These are phyloP conservation scores for Nansenia antarctica DNA, from an alignment of 2,113 vertebrate species.

Conservation along the genomic window DNA sequence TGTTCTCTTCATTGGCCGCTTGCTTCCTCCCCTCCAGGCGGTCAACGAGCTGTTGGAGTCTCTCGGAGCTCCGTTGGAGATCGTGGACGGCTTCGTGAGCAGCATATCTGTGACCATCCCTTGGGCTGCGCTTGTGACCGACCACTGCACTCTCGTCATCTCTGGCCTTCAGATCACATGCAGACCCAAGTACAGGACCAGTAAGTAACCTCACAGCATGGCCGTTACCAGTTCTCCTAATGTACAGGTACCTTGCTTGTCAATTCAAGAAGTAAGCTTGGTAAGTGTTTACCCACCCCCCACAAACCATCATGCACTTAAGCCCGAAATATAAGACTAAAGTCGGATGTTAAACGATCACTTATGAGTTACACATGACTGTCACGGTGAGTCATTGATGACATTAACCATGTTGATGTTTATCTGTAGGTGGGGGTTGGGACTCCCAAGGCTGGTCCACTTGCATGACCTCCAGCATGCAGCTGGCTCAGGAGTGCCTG, in stretches of 20 bases:
- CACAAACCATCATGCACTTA: too few relatives aligned
- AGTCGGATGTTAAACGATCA: too few relatives aligned
- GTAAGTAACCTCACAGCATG: slow-evolving; percentile 69
- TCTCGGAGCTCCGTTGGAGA: slow-evolving; percentile 84
- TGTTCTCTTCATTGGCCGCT: background rate
- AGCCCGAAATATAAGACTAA: too few relatives aligned
- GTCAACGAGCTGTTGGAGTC: slow-evolving; percentile 89
- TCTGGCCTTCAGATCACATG: slow-evolving; percentile 88
- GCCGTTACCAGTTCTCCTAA: too few relatives aligned
- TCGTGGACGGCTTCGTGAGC: slow-evolving; percentile 87
- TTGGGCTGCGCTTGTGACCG: slow-evolving; percentile 89
- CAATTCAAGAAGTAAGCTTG: background rate
- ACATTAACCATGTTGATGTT: slow-evolving; percentile 2
- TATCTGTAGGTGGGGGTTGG: slow-evolving; percentile 66
- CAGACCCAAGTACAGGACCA: slow-evolving; percentile 82
- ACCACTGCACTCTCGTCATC: slow-evolving; percentile 89
- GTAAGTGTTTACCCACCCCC: background rate
- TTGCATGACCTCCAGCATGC: slow-evolving; percentile 92
- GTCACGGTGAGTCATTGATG: background rate
- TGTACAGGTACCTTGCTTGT: background rate
- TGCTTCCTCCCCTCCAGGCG: slow-evolving; percentile 65
- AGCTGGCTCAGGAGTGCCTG: slow-evolving; percentile 91
- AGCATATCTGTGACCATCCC: slow-evolving; percentile 87
- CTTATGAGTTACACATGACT: background rate
- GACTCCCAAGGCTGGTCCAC: slow-evolving; percentile 89